A percentile compares a stretch with the other conserved stretches of the same genome.
These are phyloP conservation scores for Saccostrea cuccullata DNA, from an alignment of 1,140 invertebrate species.

Conservation along the genomic window DNA sequence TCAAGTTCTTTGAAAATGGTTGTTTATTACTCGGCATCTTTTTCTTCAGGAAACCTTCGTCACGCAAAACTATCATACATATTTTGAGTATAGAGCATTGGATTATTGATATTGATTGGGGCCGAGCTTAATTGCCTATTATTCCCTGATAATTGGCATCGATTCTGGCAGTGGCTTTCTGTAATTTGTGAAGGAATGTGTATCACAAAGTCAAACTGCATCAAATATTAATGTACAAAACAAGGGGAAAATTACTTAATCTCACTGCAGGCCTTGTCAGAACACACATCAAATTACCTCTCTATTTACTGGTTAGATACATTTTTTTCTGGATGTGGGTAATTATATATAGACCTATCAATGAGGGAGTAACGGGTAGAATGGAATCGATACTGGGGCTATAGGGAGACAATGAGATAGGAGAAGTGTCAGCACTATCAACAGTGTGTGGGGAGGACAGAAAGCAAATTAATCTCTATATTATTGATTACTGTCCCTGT, in stretches of 20 bases:
- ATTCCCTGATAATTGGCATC: conserved; percentile 18
- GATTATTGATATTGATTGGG: background rate
- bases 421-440: background rate
- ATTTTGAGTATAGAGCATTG: background rate
- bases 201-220: background rate
- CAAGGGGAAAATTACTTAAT: conserved; percentile 18
- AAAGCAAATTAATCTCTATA: background rate
- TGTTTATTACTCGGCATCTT: background rate
- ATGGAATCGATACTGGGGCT: background rate
- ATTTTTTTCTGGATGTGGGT: background rate
- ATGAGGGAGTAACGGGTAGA: background rate
- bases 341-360: background rate
- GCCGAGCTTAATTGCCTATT: background rate
- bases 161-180: background rate
- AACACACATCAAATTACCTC: conserved; percentile 7
- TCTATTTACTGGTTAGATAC: background rate
- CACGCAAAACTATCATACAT: background rate
- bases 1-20: background rate
- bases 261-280: background rate
- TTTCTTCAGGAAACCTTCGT: background rate
- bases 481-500: background rate
- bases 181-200: conserved; percentile 5
- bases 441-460: background rate
- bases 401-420: background rate
- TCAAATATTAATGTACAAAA: conserved; percentile 30